Evolutionary conservation across 23 tunicate species (phyloP), one percentile per base, ranked within the genome.

Genomic region (Oikopleura dioica): DNA sequence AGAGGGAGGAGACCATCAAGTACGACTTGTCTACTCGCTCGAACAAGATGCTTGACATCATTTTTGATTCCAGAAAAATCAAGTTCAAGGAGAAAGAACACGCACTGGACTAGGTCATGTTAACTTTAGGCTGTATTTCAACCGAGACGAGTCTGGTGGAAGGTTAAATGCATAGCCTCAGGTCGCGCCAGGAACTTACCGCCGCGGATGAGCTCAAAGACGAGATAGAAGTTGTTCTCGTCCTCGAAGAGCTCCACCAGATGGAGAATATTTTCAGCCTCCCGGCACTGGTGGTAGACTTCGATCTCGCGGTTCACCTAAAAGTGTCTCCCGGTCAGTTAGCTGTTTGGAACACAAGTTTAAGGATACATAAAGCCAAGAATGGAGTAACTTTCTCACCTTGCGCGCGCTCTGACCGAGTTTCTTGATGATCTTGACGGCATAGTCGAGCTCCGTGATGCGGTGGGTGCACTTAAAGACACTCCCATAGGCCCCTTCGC

Each of bases 151-250:
- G n/a, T n/a, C n/a, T n/a, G n/a, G n/a, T n/a, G n/a, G n/a, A n/a
- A n/a, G n/a, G n/a, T n/a, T n/a, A n/a, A n/a, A n/a, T n/a, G n/a
- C n/a, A n/a, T n/a, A n/a, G n/a, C n/a, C n/a, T n/a, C n/a, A n/a
- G n/a, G n/a, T n/a, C n/a, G n/a, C n/a, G n/a, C n/a, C 29, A 30
- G 37, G 16, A 23, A 80, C 78, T 86, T 81, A 94, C 99, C 99
- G 83, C 99, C 99, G 59, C 87, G 83, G 95, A 94, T 94, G 81
- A 86, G 87, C 77, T 94, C 99, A 81, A 94, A 94, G 50, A 94
- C 99, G 68, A 94, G 86, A 82, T 94, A 94, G 80, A 94, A 94
- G 37, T 78, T 75, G 59, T 83, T 83, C 24, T 63, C 77, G 78
- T 83, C 85, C 79, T 94, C 99, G 81, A 94, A 94, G 76, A 86